Evolutionary conservation across 2,113 vertebrate species (phyloP).

Genomic region (Arothron firmamentum): DNA sequence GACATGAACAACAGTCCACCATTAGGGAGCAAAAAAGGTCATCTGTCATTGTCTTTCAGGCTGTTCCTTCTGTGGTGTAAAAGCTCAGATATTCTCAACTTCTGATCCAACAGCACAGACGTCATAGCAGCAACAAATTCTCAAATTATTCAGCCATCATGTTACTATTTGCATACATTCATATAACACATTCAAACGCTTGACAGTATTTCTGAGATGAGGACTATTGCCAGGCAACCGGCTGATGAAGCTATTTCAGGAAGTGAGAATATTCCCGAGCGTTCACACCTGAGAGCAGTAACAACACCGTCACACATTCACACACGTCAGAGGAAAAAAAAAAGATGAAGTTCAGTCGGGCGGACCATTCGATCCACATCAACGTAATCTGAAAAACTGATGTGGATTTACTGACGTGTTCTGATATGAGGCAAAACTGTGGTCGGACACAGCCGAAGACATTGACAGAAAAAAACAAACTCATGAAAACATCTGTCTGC

Average conservation of each 20-base stretch:
- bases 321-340: not conserved
- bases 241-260: constrained; percentile 61
- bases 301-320: constrained; percentile 16
- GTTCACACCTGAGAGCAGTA: constrained; percentile 60
- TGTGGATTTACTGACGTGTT: no score
- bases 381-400: no score
- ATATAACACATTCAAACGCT: not conserved
- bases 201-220: constrained; percentile 32
- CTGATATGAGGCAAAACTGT: no score
- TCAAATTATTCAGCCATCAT: not conserved
- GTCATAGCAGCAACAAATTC: not conserved
- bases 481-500: not conserved
- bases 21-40: no score
- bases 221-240: constrained; percentile 57
- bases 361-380: no score
- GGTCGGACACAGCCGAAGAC: not conserved
- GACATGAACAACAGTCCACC: no score
- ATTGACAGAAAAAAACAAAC: not conserved
- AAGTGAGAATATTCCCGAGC: constrained; percentile 27
- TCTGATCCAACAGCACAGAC: no score
- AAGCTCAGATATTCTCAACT: no score
- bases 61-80: no score
- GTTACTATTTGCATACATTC: constrained; percentile 2
- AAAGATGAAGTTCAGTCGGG: not conserved
- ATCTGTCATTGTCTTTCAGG: no score